These are phyloP conservation scores for Ovis aries DNA, from an alignment of 2,113 vertebrate genomes.

Conservation along the genomic window DNA sequence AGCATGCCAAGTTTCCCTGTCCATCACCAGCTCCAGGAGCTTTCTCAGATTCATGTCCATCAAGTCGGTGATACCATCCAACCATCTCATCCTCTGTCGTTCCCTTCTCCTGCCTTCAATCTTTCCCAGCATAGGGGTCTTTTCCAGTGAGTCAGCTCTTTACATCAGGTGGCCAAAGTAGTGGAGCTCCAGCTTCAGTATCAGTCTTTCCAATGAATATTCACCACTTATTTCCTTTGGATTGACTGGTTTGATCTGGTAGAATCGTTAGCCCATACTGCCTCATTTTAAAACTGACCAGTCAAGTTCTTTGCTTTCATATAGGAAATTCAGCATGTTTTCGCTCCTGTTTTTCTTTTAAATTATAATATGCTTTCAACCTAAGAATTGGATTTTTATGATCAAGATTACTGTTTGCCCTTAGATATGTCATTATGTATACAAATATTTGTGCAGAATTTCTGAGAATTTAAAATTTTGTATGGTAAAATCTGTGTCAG, in stretches of 20 bases:
- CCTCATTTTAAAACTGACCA: background rate
- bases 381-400: background rate
- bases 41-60: background rate
- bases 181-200: background rate
- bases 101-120: background rate
- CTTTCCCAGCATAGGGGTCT: background rate
- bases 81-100: background rate
- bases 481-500: background rate
- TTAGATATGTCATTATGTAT: background rate
- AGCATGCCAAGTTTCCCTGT: accelerated
- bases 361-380: background rate
- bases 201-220: background rate
- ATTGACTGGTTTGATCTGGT: background rate
- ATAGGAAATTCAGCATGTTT: background rate
- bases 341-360: background rate
- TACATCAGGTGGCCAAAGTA: background rate
- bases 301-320: background rate
- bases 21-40: background rate
- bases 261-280: background rate
- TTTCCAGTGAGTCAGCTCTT: background rate
- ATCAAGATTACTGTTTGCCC: background rate
- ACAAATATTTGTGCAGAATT: background rate
- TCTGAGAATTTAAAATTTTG: background rate
- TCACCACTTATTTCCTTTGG: background rate
- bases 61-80: background rate